Base-by-base conservation (phyloP, 2,797 vertebrate genomes). In the Sebastes nivosus region DNA sequence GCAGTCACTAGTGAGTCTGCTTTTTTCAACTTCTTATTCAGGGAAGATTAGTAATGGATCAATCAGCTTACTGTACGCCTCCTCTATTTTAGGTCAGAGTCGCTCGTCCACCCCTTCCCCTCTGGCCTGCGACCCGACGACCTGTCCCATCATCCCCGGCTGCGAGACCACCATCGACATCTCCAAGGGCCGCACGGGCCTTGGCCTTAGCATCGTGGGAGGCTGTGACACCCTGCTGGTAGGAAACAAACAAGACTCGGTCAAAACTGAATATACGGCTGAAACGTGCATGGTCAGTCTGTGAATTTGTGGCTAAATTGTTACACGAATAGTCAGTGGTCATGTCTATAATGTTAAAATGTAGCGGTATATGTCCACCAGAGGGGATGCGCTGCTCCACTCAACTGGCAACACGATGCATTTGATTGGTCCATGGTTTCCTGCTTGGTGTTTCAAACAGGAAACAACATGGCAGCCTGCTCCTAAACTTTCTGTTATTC, bases 121-220 rank as follows among this genome's bases (percentile, higher is more conserved):
- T 0, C 94, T 98, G 91, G 92, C 93, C 60, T 97, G 96, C 10
- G 98, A 99, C 87, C 98, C 98, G 14, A 82, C 96, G 29, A 98
- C 97, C 58, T 99, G 98, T 88, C 97, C 98, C 82, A 98, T 99
- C 87, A 99, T 99, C 86, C 98, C 98, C 13, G 99, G 99, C 80
- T 99, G 97, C 27, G 98, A 99, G 95, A 99, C 98, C 88, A 99
- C 97, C 69, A 99, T 99, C 32, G 98, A 99, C 87, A 99, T 99
- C 93, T 98, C 96, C 71, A 99, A 99, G 91, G 99, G 98, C 9
- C 94, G 95, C 29, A 99, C 98, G 0, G 99, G 99, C 25, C 96
- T 99, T 73, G 99, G 99, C 57, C 96, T 99, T 36, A 99, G 99
- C 94, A 99, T 99, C 27, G 99, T 99, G 72, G 99, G 99, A 66